Evolutionary conservation across 2,888 invertebrate species (phyloP).

Genomic region (Eremobia ochroleuca): DNA sequence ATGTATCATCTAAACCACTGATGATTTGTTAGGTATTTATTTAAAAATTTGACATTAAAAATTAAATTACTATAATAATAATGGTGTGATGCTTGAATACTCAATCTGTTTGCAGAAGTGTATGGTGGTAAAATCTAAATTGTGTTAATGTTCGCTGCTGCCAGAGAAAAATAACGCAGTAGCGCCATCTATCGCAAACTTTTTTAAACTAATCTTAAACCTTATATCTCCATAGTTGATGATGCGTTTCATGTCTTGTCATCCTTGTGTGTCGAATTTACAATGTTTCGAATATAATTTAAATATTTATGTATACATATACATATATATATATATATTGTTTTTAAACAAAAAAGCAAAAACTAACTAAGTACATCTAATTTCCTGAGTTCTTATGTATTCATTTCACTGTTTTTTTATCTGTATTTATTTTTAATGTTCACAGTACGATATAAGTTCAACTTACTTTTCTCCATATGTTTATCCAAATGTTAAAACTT

Average conservation of each 20-base stretch:
- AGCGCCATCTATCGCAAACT: conserved; percentile 32
- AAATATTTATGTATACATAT: not conserved
- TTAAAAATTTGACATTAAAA: too few species aligned
- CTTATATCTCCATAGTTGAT: not conserved
- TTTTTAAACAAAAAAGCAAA: not conserved
- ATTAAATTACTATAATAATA: too few species aligned
- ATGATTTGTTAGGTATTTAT: not conserved
- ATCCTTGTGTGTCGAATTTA: conserved; percentile 20
- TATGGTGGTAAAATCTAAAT: not conserved
- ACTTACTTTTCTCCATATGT: not conserved
- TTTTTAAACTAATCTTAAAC: not conserved
- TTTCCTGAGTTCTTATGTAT: not conserved
- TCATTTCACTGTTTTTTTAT: not conserved
- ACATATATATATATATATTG: not conserved
- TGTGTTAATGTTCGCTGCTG: not conserved
- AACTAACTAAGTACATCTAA: not conserved
- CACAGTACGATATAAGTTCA: not conserved
- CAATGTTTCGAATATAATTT: too few species aligned
- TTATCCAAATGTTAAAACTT: not conserved
- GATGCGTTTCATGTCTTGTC: conserved; percentile 22
- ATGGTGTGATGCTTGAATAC: not conserved
- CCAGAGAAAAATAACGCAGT: not conserved
- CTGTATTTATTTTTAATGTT: not conserved
- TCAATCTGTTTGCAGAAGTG: not conserved
- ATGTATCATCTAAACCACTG: not conserved